These are phyloP conservation scores for Coelinius sp. DNA, from an alignment of 2,888 invertebrate species.

Conservation along the genomic window DNA sequence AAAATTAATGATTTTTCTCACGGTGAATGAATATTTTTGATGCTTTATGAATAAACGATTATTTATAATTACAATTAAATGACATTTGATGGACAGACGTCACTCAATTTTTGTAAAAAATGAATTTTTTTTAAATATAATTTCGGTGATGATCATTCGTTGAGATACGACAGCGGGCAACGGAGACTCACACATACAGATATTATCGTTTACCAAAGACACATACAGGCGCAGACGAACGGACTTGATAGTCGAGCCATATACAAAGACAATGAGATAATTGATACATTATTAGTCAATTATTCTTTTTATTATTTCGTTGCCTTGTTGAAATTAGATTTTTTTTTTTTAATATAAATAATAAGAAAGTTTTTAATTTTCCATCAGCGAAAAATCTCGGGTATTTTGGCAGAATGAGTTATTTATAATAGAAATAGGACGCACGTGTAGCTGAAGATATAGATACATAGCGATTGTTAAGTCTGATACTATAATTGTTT, in stretches of 20 bases:
- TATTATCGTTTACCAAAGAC: conserved; percentile 32
- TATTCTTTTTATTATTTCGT: conserved; percentile 29
- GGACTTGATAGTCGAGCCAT: conserved; percentile 57
- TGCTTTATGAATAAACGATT: conserved; percentile 5
- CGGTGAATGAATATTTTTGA: not conserved
- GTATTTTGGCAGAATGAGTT: too few relatives aligned
- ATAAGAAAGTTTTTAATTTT: not conserved
- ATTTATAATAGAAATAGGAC: conserved; percentile 1
- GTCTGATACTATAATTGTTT: conserved; percentile 10
- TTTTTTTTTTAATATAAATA: not conserved
- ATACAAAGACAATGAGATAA: conserved; percentile 56
- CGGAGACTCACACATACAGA: conserved; percentile 7
- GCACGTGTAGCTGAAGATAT: conserved; percentile 8
- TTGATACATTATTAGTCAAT: conserved; percentile 50
- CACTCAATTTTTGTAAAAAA: conserved; percentile 20
- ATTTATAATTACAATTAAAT: not conserved
- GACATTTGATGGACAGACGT: not conserved
- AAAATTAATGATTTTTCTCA: conserved; percentile 23
- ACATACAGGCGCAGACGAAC: conserved; percentile 54
- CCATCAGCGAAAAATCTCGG: not conserved
- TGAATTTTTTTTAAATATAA: conserved; percentile 3
- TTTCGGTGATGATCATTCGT: not conserved
- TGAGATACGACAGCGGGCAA: conserved; percentile 33
- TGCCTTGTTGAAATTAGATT: not conserved
- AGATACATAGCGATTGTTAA: conserved; percentile 20